These are phyloP conservation scores for Camponotus vicinus DNA, from an alignment of 1,140 invertebrate species.

Conservation along the genomic window DNA sequence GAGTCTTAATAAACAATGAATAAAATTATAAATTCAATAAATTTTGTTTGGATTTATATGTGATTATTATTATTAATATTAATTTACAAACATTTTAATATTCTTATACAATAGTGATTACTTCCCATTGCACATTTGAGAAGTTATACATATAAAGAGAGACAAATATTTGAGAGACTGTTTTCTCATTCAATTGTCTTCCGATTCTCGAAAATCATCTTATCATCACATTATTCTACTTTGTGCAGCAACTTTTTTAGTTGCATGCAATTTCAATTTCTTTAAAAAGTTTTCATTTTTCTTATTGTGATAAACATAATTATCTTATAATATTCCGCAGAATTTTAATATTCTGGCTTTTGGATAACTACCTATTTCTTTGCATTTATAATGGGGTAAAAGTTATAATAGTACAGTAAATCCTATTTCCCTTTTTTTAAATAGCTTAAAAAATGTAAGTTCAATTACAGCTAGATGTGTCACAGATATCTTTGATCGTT, in stretches of 20 bases:
- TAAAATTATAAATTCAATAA: constrained; percentile 4
- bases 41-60: background rate
- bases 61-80: constrained; percentile 49
- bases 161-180: constrained; percentile 2
- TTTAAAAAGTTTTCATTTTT: background rate
- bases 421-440: constrained; percentile 40
- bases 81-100: constrained; percentile 59
- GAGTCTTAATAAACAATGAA: background rate
- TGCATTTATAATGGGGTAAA: constrained; percentile 4
- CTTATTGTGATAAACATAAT: background rate
- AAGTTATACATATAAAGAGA: constrained; percentile 14
- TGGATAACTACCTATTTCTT: background rate
- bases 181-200: background rate
- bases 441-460: constrained; percentile 68
- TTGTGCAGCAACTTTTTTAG: background rate
- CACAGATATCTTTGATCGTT: constrained; percentile 72
- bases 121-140: constrained; percentile 48
- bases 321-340: background rate
- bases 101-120: constrained; percentile 19
- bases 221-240: background rate
- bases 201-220: background rate
- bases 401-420: background rate
- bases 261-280: background rate
- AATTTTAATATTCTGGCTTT: background rate
- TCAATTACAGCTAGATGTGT: constrained; percentile 58